These are phyloP conservation scores for Podarcis siculus DNA, from an alignment of 2,797 vertebrate genomes.

Conservation along the genomic window DNA sequence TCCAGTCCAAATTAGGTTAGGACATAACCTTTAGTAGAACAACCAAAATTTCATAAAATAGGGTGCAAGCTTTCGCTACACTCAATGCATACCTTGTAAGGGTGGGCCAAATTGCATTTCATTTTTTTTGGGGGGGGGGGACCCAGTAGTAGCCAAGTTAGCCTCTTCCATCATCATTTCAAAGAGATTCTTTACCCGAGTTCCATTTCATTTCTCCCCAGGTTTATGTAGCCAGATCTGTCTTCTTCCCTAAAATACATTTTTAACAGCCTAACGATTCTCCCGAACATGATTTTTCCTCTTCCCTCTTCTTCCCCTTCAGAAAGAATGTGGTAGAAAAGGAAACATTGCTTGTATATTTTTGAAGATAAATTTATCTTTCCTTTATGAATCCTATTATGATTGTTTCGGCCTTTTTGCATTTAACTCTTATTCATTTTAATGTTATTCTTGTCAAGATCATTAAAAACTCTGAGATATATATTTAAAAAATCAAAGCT, in stretches of 20 bases:
- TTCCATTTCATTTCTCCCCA: constrained; percentile 38
- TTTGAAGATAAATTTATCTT: background rate
- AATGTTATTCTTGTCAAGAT: background rate
- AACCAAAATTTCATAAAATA: too few species aligned
- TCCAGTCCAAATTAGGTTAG: background rate
- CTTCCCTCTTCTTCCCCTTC: background rate
- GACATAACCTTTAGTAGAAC: too few species aligned
- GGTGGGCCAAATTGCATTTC: constrained; percentile 51
- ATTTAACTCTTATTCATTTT: background rate
- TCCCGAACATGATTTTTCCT: constrained; percentile 54
- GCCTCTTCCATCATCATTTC: constrained; percentile 40
- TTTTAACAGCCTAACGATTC: constrained; percentile 64
- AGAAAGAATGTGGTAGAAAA: background rate
- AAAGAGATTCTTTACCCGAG: constrained; percentile 49
- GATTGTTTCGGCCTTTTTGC: background rate
- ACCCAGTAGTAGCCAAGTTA: too few species aligned
- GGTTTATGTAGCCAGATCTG: constrained; percentile 26
- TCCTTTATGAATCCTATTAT: background rate
- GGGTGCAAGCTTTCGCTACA: constrained; percentile 11
- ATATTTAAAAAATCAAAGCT: background rate
- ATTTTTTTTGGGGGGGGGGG: too few species aligned
- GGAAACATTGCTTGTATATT: background rate
- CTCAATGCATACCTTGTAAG: constrained; percentile 35
- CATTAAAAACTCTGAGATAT: background rate
- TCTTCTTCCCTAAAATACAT: constrained; percentile 58